Evolutionary conservation across 2,113 vertebrate species (phyloP).

Genomic region (Mobula hypostoma): DNA sequence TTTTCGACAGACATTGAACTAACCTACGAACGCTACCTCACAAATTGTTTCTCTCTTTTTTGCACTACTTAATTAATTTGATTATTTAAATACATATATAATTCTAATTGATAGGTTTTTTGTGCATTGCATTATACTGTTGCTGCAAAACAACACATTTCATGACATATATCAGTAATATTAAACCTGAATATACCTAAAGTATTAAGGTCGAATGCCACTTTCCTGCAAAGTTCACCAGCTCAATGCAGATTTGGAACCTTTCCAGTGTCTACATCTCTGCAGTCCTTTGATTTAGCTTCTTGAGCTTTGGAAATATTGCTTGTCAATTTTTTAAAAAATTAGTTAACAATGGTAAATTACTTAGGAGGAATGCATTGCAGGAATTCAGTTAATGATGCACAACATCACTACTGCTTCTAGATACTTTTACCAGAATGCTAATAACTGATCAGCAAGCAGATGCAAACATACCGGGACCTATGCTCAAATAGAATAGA

Average conservation of each 20-base stretch:
- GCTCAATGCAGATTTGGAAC: not conserved
- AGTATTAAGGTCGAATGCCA: not conserved
- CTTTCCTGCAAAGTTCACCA: not conserved
- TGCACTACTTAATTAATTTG: no score
- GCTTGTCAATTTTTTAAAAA: not conserved
- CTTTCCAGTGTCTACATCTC: not conserved
- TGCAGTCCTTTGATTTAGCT: not conserved
- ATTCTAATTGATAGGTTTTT: no score
- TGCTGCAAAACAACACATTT: no score
- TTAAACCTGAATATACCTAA: no score
- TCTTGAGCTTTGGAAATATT: not conserved
- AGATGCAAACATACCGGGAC: not conserved
- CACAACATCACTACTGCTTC: not conserved
- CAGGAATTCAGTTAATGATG: not conserved
- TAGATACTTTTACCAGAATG: not conserved
- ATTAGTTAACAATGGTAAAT: not conserved
- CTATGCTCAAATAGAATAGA: not conserved
- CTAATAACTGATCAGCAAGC: not conserved
- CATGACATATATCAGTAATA: no score
- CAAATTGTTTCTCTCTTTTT: no score
- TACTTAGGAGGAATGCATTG: not conserved
- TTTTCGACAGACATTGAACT: no score
- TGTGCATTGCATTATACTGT: no score
- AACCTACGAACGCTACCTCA: no score
- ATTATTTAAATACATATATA: no score